Percentiles rank a stretch among this genome's conserved stretches.
Evolutionary conservation across 1,140 invertebrate species (phyloP).

Genomic region (Armadillidium nasatum): DNA sequence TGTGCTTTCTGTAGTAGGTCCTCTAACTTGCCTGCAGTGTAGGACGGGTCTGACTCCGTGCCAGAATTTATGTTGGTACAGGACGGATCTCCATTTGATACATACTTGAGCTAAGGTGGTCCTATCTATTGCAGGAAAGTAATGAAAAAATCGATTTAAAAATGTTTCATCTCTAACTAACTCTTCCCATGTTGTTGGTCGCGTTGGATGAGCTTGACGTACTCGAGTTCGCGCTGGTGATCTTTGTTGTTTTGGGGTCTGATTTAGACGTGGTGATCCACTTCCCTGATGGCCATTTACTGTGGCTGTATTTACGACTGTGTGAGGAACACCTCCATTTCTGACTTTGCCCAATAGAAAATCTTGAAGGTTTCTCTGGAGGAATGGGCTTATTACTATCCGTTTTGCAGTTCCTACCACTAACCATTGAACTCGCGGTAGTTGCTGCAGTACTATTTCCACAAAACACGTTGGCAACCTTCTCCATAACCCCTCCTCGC

Average conservation of each 20-base stretch:
- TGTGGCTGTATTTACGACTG: conserved; percentile 29
- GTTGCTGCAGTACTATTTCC: conserved; percentile 51
- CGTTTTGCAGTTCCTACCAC: conserved; percentile 29
- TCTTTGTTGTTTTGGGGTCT: conserved; percentile 43
- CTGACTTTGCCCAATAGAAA: conserved; percentile 45
- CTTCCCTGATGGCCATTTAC: conserved; percentile 44
- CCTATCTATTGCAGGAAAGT: conserved; percentile 68
- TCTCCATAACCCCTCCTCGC: conserved; percentile 71
- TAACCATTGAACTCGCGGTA: conserved; percentile 29
- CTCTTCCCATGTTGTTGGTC: conserved; percentile 62
- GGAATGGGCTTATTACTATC: conserved; percentile 35
- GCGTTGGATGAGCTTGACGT: conserved; percentile 35
- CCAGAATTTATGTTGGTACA: conserved; percentile 82
- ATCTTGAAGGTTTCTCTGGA: conserved; percentile 43
- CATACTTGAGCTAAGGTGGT: conserved; percentile 74
- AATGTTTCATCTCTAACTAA: conserved; percentile 77
- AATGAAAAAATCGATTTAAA: conserved; percentile 74
- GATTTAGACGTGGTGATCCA: conserved; percentile 28
- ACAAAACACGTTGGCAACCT: conserved; percentile 75
- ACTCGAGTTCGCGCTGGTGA: conserved; percentile 23
- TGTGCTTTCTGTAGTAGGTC: conserved; percentile 48
- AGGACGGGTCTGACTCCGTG: conserved; percentile 72
- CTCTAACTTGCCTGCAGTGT: conserved; percentile 68
- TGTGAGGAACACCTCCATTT: conserved; percentile 37
- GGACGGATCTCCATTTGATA: conserved; percentile 73